phyloP scores from a whole-genome alignment of 2,113 vertebrate species.

The Suncus etruscus region DNA sequence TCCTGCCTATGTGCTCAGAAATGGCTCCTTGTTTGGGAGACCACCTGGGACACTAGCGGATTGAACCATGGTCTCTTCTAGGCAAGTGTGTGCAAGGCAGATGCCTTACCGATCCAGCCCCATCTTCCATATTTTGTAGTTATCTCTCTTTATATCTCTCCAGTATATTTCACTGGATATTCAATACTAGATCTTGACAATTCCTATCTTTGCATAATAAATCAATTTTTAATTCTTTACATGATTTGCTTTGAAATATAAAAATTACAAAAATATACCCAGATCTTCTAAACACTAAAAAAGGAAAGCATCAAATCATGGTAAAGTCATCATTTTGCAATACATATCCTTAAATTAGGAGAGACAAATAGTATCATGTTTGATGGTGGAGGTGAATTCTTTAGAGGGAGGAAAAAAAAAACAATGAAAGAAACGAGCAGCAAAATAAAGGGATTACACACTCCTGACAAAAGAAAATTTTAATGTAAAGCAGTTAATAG shows the following conservation, averaged over 20 bases:
- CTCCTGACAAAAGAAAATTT: background rate
- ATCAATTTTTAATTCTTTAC: background rate
- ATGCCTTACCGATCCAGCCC: too few relatives aligned
- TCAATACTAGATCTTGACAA: background rate
- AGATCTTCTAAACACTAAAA: background rate
- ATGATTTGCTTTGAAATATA: constrained; percentile 36
- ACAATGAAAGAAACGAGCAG: too few relatives aligned
- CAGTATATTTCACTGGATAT: background rate
- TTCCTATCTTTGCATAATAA: background rate
- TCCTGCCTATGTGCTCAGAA: too few relatives aligned
- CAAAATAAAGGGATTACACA: too few relatives aligned
- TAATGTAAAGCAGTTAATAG: background rate
- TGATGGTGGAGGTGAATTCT: too few relatives aligned
- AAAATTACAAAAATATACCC: constrained; percentile 57
- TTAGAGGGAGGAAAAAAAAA: too few relatives aligned
- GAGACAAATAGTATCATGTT: too few relatives aligned
- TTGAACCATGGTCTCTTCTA: too few relatives aligned
- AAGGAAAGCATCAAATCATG: background rate
- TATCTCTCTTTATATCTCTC: background rate
- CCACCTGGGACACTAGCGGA: too few relatives aligned
- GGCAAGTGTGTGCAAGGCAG: too few relatives aligned
- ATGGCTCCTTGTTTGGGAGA: too few relatives aligned
- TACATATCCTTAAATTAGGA: background rate
- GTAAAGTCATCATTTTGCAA: background rate
- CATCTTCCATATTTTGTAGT: background rate